Conservation (phyloP, 30 jellyfish, hydroid and myxozoan genomes). For the Hydractinia symbiolongicarpus region DNA sequence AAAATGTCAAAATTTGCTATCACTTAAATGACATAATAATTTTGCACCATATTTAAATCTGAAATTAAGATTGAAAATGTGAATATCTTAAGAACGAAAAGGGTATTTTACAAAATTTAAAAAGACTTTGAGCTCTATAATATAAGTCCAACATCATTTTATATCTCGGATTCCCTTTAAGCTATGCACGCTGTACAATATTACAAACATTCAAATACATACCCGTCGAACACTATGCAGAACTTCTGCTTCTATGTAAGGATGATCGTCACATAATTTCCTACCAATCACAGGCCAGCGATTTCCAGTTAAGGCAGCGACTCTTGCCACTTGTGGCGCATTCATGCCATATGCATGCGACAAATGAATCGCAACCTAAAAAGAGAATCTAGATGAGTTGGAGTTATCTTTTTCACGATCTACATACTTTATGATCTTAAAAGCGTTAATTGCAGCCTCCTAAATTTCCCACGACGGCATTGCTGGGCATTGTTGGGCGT, state of each 20-base stretch:
- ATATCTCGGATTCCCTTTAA: too few species aligned
- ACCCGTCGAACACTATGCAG: slow-evolving; percentile 34
- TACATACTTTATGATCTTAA: not conserved
- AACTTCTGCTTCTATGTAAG: slow-evolving; percentile 88
- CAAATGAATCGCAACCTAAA: slow-evolving; percentile 84
- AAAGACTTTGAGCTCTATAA: too few species aligned
- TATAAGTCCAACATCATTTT: too few species aligned
- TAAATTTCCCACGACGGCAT: too few species aligned
- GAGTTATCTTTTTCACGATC: not conserved
- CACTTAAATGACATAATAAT: too few species aligned
- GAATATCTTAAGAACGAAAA: too few species aligned
- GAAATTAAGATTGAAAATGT: too few species aligned
- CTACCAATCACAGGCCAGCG: slow-evolving; percentile 78
- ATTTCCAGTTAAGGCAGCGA: slow-evolving; percentile 47
- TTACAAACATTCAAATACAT: not conserved
- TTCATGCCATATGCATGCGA: slow-evolving; percentile 77
- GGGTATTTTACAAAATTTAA: too few species aligned
- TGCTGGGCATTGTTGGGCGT: too few species aligned
- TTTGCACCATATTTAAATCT: too few species aligned
- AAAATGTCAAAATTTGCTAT: too few species aligned
- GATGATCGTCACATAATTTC: slow-evolving; percentile 58
- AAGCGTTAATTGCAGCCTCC: not conserved
- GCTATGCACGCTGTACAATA: too few species aligned
- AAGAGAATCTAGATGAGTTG: not conserved
- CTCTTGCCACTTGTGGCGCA: slow-evolving; percentile 73